Base-by-base conservation (phyloP, 2,113 vertebrate species). In the Salvator merianae region DNA sequence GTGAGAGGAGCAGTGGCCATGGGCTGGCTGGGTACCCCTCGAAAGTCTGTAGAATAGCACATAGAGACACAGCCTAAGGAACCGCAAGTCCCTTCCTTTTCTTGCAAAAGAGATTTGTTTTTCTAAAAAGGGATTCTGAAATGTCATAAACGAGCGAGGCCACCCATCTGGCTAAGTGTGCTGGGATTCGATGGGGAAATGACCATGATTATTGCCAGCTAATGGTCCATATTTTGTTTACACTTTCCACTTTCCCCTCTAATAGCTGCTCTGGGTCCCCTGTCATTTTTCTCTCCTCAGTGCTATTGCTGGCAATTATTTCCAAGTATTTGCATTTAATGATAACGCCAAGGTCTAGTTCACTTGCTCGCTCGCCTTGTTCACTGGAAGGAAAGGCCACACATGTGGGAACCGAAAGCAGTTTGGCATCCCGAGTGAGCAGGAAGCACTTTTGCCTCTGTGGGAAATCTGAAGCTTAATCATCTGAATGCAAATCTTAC, bases 251-350 rank as follows among this genome's bases (percentile, higher is more conserved):
- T 72, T 83, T 22, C 71, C 77, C 83, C 3, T 38, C 83, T 28
- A 14, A 79, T 32, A 83, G 79, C 84, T 74, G 73, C 43, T 66
- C 62, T 63, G 0, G 14, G 50, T 34, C 77, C 79, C 0, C 75
- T 32, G 53, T 63, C 84, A 3, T 50, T 22, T 80, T 53, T 76
- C 86, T 70, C 86, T 43, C 82, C 83, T 8, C 0, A 1, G 59
- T 34, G 84, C 79, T 63, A 18, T 55, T 1, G 0, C 83, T 62
- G 0, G 85, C 76, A 78, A 86, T 90, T 72, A 69, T 82, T 72
- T 43, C 77, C 76, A 71, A 26, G 7, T 10, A 89, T 90, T 82
- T 86, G 1, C 89, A 70, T 88, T 66, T 85, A 86, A 87, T 73
- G 87, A 75, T 14, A 28, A 84, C 59, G 77, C 79, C 59, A 4